Base-by-base conservation (phyloP, 2,113 vertebrate genomes). In the Noctilio leporinus region DNA sequence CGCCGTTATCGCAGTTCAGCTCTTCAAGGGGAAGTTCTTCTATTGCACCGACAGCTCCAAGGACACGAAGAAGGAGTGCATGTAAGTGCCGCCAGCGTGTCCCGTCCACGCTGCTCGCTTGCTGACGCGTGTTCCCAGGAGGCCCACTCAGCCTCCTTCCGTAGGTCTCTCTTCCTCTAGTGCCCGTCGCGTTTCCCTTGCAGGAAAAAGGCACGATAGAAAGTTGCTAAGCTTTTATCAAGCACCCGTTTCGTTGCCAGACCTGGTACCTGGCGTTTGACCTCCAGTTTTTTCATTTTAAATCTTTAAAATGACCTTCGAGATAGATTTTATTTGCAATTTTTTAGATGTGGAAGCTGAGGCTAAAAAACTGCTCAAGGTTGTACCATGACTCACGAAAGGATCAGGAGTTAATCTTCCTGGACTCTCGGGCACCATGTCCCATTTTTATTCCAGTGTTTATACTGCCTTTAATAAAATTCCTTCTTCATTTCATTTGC, bases 21-120 rank as follows among this genome's bases (percentile, higher is more conserved):
- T 99, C 64, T 99, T 99, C 98, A 99, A 99, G 97, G 99, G 99
- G 65, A 99, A 99, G 97, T 99, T 99, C 96, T 99, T 99, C 97
- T 99, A 99, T 96, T 99, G 99, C 86, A 99, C 99, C 0, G 99
- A 99, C 98, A 99, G 99, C 90, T 99, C 99, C 8, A 99, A 99
- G 98, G 99, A 99, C 98, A 99, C 99, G 0, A 98, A 99, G 98
- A 99, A 99, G 92, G 99, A 99, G 92, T 99, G 99, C 99, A 99
- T 99, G 99, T 99, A 98, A 97, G 98, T 97, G 45, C n/a, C 38
- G 4, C 28, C 4, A 4, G 73, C 40, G 0, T 4, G 1, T 3
- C 15, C 35, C 77, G 4, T 72, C 90, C 3, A 1, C 10, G 12
- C 35, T 70, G 5, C 81, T 87, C 69, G 4, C 24, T 55, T 76